Percentiles rank a stretch among this genome's conserved stretches.
Conservation (phyloP, 2,113 vertebrate species). For the Mesocricetus auratus region DNA sequence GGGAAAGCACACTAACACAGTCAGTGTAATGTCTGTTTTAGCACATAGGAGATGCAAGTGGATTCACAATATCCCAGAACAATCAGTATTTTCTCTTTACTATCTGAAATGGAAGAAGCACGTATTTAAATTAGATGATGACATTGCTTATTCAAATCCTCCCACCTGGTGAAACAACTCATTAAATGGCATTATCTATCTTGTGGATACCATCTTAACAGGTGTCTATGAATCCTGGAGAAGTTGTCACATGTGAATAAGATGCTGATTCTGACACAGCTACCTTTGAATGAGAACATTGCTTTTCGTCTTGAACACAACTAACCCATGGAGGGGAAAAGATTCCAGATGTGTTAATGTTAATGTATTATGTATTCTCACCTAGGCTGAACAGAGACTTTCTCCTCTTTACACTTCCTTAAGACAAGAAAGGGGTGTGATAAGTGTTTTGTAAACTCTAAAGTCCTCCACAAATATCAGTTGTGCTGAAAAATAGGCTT, state of each 20-base stretch:
- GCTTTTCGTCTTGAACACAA: slow-evolving; percentile 40
- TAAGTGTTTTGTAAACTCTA: slow-evolving; percentile 30
- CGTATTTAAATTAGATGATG: slow-evolving; percentile 78
- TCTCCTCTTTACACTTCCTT: not conserved
- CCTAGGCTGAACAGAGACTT: not conserved
- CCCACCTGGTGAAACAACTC: slow-evolving; percentile 65
- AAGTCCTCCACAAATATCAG: slow-evolving; percentile 51
- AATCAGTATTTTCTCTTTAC: slow-evolving; percentile 60
- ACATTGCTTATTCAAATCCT: slow-evolving; percentile 70
- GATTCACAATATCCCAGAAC: slow-evolving; percentile 51
- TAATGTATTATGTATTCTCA: not conserved
- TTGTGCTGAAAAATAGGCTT: slow-evolving; percentile 48
- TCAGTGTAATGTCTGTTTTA: slow-evolving; percentile 34
- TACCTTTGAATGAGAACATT: slow-evolving; percentile 52
- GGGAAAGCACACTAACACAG: slow-evolving; percentile 67
- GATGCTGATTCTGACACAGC: slow-evolving; percentile 71
- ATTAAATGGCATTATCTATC: slow-evolving; percentile 67
- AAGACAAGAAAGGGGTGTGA: not conserved
- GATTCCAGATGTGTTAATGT: not conserved
- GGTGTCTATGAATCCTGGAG: slow-evolving; percentile 66
- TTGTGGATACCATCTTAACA: slow-evolving; percentile 51
- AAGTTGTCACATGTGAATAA: slow-evolving; percentile 61
- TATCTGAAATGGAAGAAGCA: slow-evolving; percentile 72
- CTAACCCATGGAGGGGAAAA: slow-evolving; percentile 7
- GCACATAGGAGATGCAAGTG: slow-evolving; percentile 63